Percentiles rank a stretch among this genome's conserved stretches.
Evolutionary conservation across 2,888 invertebrate genomes (phyloP).

Genomic region (Lycia hirtaria): DNA sequence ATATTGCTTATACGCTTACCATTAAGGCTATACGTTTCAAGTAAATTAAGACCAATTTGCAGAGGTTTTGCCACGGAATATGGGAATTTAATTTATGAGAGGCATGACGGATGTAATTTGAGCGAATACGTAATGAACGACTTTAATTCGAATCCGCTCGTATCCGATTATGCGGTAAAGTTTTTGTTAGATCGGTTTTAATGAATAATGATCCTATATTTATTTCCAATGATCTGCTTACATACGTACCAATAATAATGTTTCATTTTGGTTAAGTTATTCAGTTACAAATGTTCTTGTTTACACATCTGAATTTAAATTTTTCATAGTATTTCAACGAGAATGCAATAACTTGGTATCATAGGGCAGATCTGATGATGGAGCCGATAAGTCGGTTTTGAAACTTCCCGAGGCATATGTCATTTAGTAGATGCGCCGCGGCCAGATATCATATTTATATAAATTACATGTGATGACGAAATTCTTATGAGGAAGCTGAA

Average conservation of each 20-base stretch:
- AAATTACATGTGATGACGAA: too few relatives aligned
- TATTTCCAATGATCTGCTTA: too few relatives aligned
- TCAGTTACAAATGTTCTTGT: too few relatives aligned
- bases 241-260: not conserved
- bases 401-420: too few relatives aligned
- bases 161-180: conserved; percentile 38
- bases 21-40: conserved; percentile 77
- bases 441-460: too few relatives aligned
- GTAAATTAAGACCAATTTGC: conserved; percentile 82
- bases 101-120: conserved; percentile 72
- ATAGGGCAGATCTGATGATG: too few relatives aligned
- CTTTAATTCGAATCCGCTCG: conserved; percentile 65
- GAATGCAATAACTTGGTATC: too few relatives aligned
- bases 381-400: too few relatives aligned
- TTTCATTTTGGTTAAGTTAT: not conserved
- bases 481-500: too few relatives aligned
- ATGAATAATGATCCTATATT: conserved; percentile 2
- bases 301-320: too few relatives aligned
- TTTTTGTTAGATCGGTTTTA: conserved; percentile 16
- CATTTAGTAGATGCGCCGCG: too few relatives aligned
- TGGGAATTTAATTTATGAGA: conserved; percentile 77
- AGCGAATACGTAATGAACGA: conserved; percentile 71
- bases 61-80: conserved; percentile 74
- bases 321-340: too few relatives aligned
- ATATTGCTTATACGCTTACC: conserved; percentile 78